Base-by-base conservation (phyloP, 2,888 invertebrate species). In the Rhimphoctona megacephalus region DNA sequence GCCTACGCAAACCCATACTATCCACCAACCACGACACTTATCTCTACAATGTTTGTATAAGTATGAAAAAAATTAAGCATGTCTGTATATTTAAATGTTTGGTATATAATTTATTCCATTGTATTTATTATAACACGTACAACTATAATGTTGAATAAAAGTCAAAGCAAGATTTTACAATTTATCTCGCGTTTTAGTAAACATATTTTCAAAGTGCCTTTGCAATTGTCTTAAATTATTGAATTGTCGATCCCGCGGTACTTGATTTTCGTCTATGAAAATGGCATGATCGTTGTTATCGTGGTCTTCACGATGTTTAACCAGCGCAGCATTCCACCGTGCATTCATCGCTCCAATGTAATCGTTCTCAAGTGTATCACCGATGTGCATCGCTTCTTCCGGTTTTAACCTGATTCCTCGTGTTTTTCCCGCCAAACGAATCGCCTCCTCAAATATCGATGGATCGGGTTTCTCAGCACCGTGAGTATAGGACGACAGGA, bases 361-460 rank as follows among this genome's bases (percentile, higher is more conserved):
- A 94, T 99, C 99, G 52, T 96, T 95, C 46, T 95, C 94, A 2
- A 96, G 92, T 88, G 96, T 96, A 94, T 99, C 98, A 0, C 99
- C 98, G 74, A 99, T 95, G 92, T 99, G 99, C 4, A 98, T 93
- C 79, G 97, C 97, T 90, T 98, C 96, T 0, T 95, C 92, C 0
- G 97, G 95, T 14, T 64, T 77, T 25, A 94, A 83, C 1, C 86
- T 25, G n/a, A 83, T 74, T 1, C 83, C 78, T 25, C 70, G 81
- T 30, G 73, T 79, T 57, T 81, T 33, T 78, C 94, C 94, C 91
- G 91, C 97, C 93, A 36, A 97, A 97, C 91, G 95, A 92, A 87
- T 96, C 90, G 94, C 94, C 72, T 93, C 92, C 54, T 90, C 57
- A 83, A 98, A 99, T 90, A 98, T 98, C 85, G 95, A 95, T 57